Evolutionary conservation across 2,888 invertebrate genomes (phyloP), one percentile per base, ranked within the genome.

Genomic region (Drosophila cognata): DNA sequence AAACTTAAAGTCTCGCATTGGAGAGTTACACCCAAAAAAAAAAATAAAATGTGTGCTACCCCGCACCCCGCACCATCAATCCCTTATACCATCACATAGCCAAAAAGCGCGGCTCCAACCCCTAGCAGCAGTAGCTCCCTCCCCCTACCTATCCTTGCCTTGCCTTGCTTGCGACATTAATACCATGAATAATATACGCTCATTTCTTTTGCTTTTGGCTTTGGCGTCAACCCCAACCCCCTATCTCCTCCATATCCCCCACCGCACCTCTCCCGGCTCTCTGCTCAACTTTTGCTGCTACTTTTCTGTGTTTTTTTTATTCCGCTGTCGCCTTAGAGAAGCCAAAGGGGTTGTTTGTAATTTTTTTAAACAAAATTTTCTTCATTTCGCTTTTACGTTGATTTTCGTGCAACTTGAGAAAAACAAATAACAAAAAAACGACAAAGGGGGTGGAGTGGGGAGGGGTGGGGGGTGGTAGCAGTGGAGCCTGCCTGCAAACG

Each of bases 281-380:
- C 56, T 18, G 25, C 57, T 11, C 35, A 52, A 48, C 50, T 63
- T 29, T 56, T 67, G 46, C 71, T 52, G 25, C 67, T 51, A 38
- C 65, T 35, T 51, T 48, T 41, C 50, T 33, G 50, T 51, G 50
- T 51, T 65, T 31, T 60, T 65, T 38, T 41, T 51, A 48, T 50
- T 60, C 59, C 43, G 35, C 61, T 59, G 60, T 35, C 58, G 66
- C 67, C 38, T 67, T 59, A 43, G 68, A 77, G 82, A 85, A 89
- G 82, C 79, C 84, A 91, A 89, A 89, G 91, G 91, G 89, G 89
- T 89, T 89, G 91, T 84, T 89, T 79, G 82, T 88, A 80, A 90
- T 86, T 85, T 84, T 82, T 84, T 88, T 81, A 79, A 83, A 79
- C 79, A 79, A 86, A 84, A 88, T 82, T 89, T 85, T 88, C 82